Percentiles rank a stretch among this genome's conserved stretches.
phyloP scores from a whole-genome alignment of 2,888 invertebrate species.

The Athalia rosae region DNA sequence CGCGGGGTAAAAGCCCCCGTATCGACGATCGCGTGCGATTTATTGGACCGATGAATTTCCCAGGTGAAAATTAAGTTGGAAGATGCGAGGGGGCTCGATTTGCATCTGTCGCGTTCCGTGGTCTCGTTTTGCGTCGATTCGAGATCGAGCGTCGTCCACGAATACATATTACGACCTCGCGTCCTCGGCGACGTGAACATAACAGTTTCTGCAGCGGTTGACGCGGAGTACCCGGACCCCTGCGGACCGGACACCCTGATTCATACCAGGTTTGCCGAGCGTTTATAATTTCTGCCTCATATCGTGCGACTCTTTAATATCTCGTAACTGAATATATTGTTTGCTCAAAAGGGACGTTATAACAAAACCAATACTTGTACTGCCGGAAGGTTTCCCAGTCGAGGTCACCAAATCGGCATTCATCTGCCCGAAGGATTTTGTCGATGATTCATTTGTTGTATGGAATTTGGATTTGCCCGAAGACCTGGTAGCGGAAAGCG shows the following conservation, averaged over 20 bases:
- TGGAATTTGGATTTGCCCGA: conserved; percentile 75
- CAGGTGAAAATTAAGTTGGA: conserved; percentile 64
- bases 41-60: neutral
- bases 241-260: conserved; percentile 75
- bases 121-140: conserved; percentile 64
- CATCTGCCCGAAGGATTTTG: conserved; percentile 79
- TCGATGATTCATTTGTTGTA: conserved; percentile 63
- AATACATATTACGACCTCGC: conserved; percentile 63
- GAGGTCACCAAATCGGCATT: conserved; percentile 81
- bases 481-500: conserved; percentile 79
- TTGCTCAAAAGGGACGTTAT: conserved; percentile 76
- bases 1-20: no score
- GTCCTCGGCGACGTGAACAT: conserved; percentile 75
- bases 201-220: conserved; percentile 74
- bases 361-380: conserved; percentile 78
- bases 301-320: neutral
- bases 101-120: conserved; percentile 57
- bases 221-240: conserved; percentile 69
- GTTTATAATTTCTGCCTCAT: neutral
- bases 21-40: no score
- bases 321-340: conserved; percentile 18
- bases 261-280: conserved; percentile 69
- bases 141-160: conserved; percentile 65
- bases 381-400: conserved; percentile 83
- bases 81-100: conserved; percentile 62